These are phyloP conservation scores for Drosophila busckii DNA, from an alignment of 1,140 invertebrate genomes.

Conservation along the genomic window DNA sequence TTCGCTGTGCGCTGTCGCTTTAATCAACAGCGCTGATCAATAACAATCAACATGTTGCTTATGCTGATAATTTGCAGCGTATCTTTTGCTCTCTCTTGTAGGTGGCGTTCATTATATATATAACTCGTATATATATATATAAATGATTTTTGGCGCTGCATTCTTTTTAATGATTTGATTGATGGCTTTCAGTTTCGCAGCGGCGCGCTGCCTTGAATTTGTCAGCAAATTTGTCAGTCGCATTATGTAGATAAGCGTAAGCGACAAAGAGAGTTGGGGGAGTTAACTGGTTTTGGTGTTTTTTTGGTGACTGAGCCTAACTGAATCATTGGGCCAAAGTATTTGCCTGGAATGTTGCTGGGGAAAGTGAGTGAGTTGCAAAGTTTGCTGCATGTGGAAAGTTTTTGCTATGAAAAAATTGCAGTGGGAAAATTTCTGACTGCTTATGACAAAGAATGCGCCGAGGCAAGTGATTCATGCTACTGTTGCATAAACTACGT, in stretches of 20 bases:
- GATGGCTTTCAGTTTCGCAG: conserved; percentile 64
- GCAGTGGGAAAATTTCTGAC: conserved; percentile 8
- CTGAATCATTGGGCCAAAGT: conserved; percentile 63
- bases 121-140: conserved; percentile 14
- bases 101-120: conserved; percentile 65
- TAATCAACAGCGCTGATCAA: conserved; percentile 73
- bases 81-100: conserved; percentile 33
- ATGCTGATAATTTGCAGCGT: conserved; percentile 75
- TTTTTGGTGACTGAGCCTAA: conserved; percentile 44
- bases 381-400: conserved; percentile 33
- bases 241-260: neutral
- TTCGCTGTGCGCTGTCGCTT: conserved; percentile 51
- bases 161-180: conserved; percentile 76
- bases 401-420: conserved; percentile 3
- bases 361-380: conserved; percentile 48
- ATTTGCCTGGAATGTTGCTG: conserved; percentile 52
- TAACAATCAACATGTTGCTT: conserved; percentile 78
- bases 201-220: conserved; percentile 69
- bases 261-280: neutral
- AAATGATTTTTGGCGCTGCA: conserved; percentile 67
- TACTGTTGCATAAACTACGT: neutral
- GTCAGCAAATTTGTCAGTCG: conserved; percentile 72
- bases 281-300: conserved; percentile 48
- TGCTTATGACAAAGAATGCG: neutral
- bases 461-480: conserved; percentile 2